Base-by-base conservation (phyloP, 2,888 invertebrate genomes). In the Cantharis flavilabris region DNA sequence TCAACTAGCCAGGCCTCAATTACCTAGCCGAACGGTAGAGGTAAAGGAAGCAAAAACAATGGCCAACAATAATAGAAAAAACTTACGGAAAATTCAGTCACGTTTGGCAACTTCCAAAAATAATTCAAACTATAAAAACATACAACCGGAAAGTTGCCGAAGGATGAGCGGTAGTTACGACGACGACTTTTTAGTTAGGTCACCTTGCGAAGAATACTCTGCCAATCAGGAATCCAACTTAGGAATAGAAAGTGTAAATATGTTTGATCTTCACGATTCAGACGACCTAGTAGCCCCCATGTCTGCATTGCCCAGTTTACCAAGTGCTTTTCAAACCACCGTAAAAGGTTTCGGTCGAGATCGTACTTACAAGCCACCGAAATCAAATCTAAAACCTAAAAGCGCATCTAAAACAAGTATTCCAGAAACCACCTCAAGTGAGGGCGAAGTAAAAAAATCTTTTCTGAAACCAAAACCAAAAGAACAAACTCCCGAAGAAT, bases 1-100 rank as follows among this genome's bases (percentile, higher is more conserved):
- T 75, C 94, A 94, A 84, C 89, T 96, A 81, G 96, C 96, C 0
- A 89, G 92, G 77, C 95, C 95, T 0, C 95, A 95, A 87, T 93
- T 92, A 84, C 91, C 93, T 62, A 90, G 90, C 80, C 92, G 91
- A 85, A 88, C 90, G 79, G 90, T 89, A 82, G 94, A 91, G 88
- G 90, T 92, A 7, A 95, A 95, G 88, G 91, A 91, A 70, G 93
- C 93, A 71, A 95, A 95, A 86, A 93, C 93, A 74, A 88, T 90
- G 70, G 94, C 92, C 49, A 95, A 95, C 85, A 94, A 92, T 83
- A 93, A 92, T 78, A 91, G 93, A 80, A 79, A 76, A 64, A 76
- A 72, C 18, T 69, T 69, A 14, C 70, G 72, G 14, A 67, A 64
- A 14, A 65, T 76, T 23, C 80, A 82, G 13, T 81, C 84, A 62